phyloP scores from a whole-genome alignment of 2,888 invertebrate genomes.

The Athripsodes cinereus region DNA sequence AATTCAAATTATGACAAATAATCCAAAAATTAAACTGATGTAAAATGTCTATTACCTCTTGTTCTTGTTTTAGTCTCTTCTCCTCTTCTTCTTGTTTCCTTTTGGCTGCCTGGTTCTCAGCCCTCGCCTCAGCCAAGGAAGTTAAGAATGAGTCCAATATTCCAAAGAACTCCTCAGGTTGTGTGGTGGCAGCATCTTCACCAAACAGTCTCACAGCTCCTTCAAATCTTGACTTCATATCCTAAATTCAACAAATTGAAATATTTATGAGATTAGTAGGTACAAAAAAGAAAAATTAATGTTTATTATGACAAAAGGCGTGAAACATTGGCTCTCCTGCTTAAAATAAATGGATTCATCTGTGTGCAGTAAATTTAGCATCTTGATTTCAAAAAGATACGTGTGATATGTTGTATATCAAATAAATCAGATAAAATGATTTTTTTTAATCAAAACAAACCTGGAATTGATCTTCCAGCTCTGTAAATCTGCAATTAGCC shows the following conservation, averaged over 20 bases:
- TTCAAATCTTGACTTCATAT: slow-evolving; percentile 91
- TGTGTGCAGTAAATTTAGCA: no score
- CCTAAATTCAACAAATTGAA: slow-evolving; percentile 37
- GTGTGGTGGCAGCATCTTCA: slow-evolving; percentile 76
- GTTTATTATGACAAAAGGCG: no score
- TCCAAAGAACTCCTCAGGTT: slow-evolving; percentile 92
- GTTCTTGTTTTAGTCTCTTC: slow-evolving; percentile 80
- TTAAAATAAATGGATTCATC: no score
- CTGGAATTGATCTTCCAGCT: slow-evolving; percentile 87
- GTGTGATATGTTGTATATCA: no score
- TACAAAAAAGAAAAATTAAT: no score
- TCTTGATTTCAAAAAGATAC: no score
- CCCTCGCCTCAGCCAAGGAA: slow-evolving; percentile 75
- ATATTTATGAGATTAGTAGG: no score
- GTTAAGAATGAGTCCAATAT: slow-evolving; percentile 84
- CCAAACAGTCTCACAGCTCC: slow-evolving; percentile 84
- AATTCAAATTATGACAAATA: no score
- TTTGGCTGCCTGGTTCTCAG: slow-evolving; percentile 82
- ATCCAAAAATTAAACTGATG: no score
- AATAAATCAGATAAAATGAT: no score
- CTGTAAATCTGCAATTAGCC: slow-evolving; percentile 85
- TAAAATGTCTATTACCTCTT: slow-evolving; percentile 50
- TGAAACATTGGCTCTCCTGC: no score
- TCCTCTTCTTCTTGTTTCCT: slow-evolving; percentile 85
- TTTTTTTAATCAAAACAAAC: slow-evolving; percentile 32